Percentiles rank a stretch among this genome's conserved stretches.
Evolutionary conservation across 2,797 vertebrate species (phyloP).

Genomic region (Chaenodraco wilsoni): DNA sequence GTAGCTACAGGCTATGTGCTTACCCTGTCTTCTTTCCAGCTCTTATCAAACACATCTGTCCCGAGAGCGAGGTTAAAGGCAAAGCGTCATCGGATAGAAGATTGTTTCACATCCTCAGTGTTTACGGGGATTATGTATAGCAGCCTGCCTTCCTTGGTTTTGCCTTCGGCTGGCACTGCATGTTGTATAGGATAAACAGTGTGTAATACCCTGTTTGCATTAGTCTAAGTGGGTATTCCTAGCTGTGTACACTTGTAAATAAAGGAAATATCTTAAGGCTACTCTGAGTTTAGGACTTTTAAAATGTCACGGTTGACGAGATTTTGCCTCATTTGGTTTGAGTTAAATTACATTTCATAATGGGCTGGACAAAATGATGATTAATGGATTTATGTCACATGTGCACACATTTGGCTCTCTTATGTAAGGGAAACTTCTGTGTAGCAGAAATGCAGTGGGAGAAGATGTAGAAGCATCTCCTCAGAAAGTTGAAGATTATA

Average conservation of each 20-base stretch:
- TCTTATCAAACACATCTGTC: conserved; percentile 60
- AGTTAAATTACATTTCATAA: background rate
- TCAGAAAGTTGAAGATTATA: too few species aligned
- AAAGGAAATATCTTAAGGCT: background rate
- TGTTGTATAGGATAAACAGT: conserved; percentile 40
- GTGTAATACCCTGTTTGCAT: conserved; percentile 25
- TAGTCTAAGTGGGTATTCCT: background rate
- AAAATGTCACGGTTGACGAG: background rate
- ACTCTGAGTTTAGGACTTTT: conserved; percentile 5
- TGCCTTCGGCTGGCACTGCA: conserved; percentile 31
- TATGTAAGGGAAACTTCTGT: too few species aligned
- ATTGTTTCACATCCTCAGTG: conserved; percentile 41
- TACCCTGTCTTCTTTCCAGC: conserved; percentile 62
- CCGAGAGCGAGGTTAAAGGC: conserved; percentile 55
- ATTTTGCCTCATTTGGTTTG: background rate
- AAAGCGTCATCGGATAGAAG: conserved; percentile 30
- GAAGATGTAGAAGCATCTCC: too few species aligned
- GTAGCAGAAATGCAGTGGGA: too few species aligned
- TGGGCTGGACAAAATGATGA: conserved; percentile 10
- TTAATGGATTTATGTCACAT: background rate
- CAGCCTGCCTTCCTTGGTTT: conserved; percentile 40
- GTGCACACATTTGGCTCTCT: background rate
- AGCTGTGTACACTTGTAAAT: conserved; percentile 9
- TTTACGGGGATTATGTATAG: conserved; percentile 58
- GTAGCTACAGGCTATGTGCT: conserved; percentile 72